phyloP scores from a whole-genome alignment of 1,140 invertebrate species.

The Aphis craccivora region DNA sequence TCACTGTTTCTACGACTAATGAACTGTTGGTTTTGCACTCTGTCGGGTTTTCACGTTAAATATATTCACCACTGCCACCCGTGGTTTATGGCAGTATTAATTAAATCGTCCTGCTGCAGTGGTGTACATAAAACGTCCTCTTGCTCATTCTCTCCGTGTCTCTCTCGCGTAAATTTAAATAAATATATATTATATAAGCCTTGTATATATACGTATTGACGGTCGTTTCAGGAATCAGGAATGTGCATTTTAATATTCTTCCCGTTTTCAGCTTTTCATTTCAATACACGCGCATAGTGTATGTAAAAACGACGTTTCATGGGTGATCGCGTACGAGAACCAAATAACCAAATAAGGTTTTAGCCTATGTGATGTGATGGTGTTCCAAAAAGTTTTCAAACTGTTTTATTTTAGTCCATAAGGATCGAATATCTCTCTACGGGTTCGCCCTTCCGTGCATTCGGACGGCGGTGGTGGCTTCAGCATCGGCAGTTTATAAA shows the following conservation, averaged over 20 bases:
- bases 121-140: background rate
- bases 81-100: slow-evolving; percentile 39
- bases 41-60: slow-evolving; percentile 14
- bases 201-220: background rate
- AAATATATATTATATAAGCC: background rate
- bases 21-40: slow-evolving; percentile 55
- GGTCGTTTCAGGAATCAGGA: background rate
- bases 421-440: background rate
- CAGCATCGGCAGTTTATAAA: background rate
- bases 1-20: slow-evolving; percentile 46
- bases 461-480: background rate
- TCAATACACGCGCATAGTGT: background rate
- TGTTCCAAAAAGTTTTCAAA: background rate
- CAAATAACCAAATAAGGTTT: background rate
- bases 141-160: background rate
- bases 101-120: slow-evolving; percentile 42
- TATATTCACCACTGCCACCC: slow-evolving; percentile 13
- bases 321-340: background rate
- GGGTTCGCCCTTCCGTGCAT: background rate
- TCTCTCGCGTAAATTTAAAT: background rate
- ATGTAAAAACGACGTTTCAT: slow-evolving; percentile 9
- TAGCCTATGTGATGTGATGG: background rate
- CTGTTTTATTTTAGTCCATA: background rate
- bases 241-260: background rate
- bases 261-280: background rate